Evolutionary conservation across 2,888 invertebrate genomes (phyloP).

Genomic region (Octonoba sinensis): DNA sequence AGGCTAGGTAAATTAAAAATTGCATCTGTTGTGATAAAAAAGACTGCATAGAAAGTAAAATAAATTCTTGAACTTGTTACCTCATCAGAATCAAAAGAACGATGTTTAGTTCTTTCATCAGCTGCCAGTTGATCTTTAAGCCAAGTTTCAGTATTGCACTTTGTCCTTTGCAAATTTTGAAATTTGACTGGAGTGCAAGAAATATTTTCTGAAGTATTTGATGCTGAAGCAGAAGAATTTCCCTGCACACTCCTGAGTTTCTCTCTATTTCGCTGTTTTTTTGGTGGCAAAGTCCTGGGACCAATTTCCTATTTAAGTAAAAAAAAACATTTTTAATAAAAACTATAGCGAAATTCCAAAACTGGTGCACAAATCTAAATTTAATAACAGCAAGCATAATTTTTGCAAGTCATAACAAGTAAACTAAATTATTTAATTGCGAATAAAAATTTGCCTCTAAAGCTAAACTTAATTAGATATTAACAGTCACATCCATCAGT

Average conservation of each 20-base stretch:
- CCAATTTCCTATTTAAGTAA: constrained; percentile 20
- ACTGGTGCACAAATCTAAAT: background rate
- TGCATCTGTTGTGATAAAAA: no score
- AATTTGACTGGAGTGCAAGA: background rate
- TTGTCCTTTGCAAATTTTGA: constrained; percentile 10
- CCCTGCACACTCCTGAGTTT: constrained; percentile 15
- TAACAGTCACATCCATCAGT: no score
- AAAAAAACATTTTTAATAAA: background rate
- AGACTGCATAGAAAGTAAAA: no score
- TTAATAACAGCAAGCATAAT: background rate
- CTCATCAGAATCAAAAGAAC: constrained; percentile 12
- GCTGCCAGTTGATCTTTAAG: constrained; percentile 18
- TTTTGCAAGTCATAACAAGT: no score
- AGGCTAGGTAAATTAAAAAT: no score
- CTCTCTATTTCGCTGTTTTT: constrained; percentile 25
- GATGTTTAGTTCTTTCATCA: constrained; percentile 18
- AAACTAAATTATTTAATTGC: no score
- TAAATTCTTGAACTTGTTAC: background rate
- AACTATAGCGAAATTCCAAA: background rate
- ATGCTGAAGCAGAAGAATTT: background rate
- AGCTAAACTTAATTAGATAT: no score
- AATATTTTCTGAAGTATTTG: constrained; percentile 11
- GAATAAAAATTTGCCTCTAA: no score
- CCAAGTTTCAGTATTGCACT: constrained; percentile 22
- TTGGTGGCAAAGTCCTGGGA: constrained; percentile 13